Percentiles rank a stretch among this genome's conserved stretches.
Conservation (phyloP, 2,888 invertebrate genomes). For the Mythimna impura region DNA sequence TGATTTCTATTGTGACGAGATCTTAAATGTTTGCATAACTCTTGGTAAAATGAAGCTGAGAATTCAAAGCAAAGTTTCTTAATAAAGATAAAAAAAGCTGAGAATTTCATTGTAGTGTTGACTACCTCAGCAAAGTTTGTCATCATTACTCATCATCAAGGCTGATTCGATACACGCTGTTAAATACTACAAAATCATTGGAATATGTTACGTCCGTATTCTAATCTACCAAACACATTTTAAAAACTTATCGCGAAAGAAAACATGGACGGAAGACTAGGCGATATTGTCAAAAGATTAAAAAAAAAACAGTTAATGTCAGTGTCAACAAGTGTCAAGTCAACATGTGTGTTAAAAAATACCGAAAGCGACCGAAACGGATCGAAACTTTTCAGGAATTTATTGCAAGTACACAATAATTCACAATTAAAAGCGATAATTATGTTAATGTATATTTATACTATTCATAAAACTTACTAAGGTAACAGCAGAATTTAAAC, state of each 20-base stretch:
- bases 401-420: conserved; percentile 20
- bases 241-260: not conserved
- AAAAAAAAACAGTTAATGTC: not conserved
- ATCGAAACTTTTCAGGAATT: not conserved
- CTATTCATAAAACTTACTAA: not conserved
- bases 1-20: too few relatives aligned
- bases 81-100: not conserved
- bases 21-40: too few relatives aligned
- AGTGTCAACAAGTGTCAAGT: too few relatives aligned
- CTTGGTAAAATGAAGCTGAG: too few relatives aligned
- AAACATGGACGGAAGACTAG: not conserved
- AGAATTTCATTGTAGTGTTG: not conserved
- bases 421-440: not conserved
- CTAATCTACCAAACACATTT: not conserved
- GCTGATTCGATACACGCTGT: too few relatives aligned
- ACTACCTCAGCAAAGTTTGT: not conserved
- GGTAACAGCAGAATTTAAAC: not conserved
- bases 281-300: not conserved
- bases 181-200: not conserved
- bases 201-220: not conserved
- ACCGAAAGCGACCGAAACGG: not conserved
- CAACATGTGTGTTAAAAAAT: too few relatives aligned
- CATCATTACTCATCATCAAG: not conserved
- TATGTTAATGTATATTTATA: not conserved
- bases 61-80: not conserved